These are phyloP conservation scores for Pachyuromys duprasi DNA, from an alignment of 2,797 vertebrate genomes.

Conservation along the genomic window DNA sequence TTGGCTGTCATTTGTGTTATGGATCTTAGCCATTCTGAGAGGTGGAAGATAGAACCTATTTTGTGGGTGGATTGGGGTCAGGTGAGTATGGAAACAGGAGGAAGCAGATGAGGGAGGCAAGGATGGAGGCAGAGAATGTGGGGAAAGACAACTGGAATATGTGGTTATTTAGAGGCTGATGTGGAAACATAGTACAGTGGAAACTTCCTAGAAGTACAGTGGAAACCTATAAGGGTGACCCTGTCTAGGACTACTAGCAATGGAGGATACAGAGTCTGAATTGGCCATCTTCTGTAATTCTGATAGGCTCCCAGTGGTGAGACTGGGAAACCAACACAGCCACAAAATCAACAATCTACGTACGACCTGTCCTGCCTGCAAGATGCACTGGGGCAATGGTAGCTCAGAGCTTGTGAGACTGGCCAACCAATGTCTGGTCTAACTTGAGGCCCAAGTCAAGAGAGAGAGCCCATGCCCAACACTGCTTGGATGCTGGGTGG, in stretches of 20 bases:
- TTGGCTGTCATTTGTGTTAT: neutral
- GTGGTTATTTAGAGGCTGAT: neutral
- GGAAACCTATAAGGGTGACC: neutral
- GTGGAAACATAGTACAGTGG: neutral
- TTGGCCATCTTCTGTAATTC: neutral
- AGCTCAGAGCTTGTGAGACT: neutral
- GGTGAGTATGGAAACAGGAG: neutral
- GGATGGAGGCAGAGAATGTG: neutral
- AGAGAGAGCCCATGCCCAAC: neutral
- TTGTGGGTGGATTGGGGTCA: neutral
- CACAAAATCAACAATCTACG: neutral
- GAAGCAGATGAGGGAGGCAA: neutral
- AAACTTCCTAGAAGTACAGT: neutral
- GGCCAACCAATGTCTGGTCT: neutral
- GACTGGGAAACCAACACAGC: neutral
- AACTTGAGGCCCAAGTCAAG: neutral
- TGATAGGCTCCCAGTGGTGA: neutral
- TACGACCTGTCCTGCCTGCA: neutral
- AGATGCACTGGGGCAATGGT: neutral
- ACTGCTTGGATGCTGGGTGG: neutral
- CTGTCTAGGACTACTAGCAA: neutral
- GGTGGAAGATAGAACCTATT: neutral
- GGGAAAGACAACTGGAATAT: neutral
- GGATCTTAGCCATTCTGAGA: neutral
- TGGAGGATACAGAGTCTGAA: neutral